Evolutionary conservation across 2,888 invertebrate species (phyloP).

Genomic region (Hypsopygia costalis): DNA sequence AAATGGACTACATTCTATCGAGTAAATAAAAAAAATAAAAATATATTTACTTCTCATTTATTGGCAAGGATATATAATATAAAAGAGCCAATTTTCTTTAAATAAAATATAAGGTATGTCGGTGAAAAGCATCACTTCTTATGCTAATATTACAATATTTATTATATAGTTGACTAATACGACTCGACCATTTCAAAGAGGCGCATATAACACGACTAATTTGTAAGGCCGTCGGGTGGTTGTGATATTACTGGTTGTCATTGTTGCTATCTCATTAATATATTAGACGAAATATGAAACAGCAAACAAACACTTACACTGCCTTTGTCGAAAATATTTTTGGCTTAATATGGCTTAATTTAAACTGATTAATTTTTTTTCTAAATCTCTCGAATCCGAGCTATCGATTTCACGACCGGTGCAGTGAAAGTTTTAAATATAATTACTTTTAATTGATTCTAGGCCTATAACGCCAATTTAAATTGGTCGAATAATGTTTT

Average conservation of each 20-base stretch:
- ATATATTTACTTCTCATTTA: slow-evolving; percentile 47
- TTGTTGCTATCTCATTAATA: no score
- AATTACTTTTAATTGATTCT: no score
- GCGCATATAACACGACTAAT: slow-evolving; percentile 12
- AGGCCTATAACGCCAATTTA: slow-evolving; percentile 20
- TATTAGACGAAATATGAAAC: no score
- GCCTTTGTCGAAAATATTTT: no score
- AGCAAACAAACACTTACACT: no score
- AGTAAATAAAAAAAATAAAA: slow-evolving; percentile 31
- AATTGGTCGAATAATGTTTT: slow-evolving; percentile 33
- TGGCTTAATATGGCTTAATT: no score
- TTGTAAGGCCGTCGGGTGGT: neutral
- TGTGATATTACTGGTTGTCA: neutral
- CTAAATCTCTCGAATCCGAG: no score
- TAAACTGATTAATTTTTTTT: no score
- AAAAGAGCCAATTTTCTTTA: slow-evolving; percentile 35
- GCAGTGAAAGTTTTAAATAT: no score
- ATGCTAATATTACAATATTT: slow-evolving; percentile 55
- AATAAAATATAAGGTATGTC: slow-evolving; percentile 49
- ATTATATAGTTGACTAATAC: slow-evolving; percentile 60
- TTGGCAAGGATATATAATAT: slow-evolving; percentile 41
- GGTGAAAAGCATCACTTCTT: slow-evolving; percentile 61
- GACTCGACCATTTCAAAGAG: slow-evolving; percentile 43
- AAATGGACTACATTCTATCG: neutral
- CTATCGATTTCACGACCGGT: no score